Base-by-base conservation (phyloP, 2,888 invertebrate species). In the Caenorhabditis virilis region DNA sequence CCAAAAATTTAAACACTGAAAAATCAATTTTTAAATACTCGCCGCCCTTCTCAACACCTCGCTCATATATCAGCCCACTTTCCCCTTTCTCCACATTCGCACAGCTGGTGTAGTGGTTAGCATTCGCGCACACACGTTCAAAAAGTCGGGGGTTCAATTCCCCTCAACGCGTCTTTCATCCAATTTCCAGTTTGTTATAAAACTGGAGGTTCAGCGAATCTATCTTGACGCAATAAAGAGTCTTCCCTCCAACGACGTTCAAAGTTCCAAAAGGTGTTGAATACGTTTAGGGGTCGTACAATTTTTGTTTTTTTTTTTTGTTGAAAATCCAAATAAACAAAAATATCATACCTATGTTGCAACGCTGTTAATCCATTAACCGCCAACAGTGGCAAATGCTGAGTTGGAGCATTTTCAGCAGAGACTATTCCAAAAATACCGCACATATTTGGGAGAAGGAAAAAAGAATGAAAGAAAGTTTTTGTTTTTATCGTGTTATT, bases 361-460 rank as follows among this genome's bases (percentile, higher is more conserved):
- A 80, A 59, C 5, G 78, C 66, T 9, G 77, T 74, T 9, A 80
- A 58, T 36, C 77, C 75, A 59, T 79, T 78, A 5, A 69, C 72
- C 15, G 78, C 78, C 45, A 74, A 50, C 11, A 64, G 26, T 9
- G 75, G 54, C 7, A 78, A 51, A 16, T 43, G 3, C 4, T 71
- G 18, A 72, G 45, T 47, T 6, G 68, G 57, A n/a, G 16, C 15
- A 0, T 52, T 59, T 43, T 63, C 72, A 20, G 76, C 71, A 35
- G 71, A 55, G 9, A 80, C 65, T 15, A 78, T 43, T 22, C 80
- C 80, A 33, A 80, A 65, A 33, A 80, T 80, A 30, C 80, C 80
- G 53, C 79, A 79, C 79, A 79, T 79, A 30, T 30, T 9, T 30
- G 30, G 30, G 30, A 30, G 13, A 30, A 30, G 13, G 30, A 30